phyloP scores from a whole-genome alignment of 2,113 vertebrate species.

The Gobio gobio region DNA sequence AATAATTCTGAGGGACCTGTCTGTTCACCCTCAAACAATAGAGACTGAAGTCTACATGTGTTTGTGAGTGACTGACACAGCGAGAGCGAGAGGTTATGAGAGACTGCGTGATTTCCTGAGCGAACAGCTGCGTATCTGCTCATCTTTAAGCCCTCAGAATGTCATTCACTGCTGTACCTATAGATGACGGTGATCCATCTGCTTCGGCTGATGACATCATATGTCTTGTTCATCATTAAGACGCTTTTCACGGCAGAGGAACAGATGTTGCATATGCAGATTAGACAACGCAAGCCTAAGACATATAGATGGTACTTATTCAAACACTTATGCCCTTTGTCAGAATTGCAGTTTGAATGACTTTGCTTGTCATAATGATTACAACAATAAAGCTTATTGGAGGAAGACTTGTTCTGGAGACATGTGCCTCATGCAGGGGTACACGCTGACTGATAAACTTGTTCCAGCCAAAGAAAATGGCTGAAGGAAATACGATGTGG shows the following conservation, averaged over 20 bases:
- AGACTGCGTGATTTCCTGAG: slow-evolving; percentile 44
- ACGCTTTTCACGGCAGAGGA: slow-evolving; percentile 41
- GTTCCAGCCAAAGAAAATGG: not conserved
- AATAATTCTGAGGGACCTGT: slow-evolving; percentile 41
- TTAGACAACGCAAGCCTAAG: slow-evolving; percentile 46
- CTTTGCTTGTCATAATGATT: slow-evolving; percentile 33
- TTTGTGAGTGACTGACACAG: slow-evolving; percentile 21
- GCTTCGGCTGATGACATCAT: slow-evolving; percentile 55
- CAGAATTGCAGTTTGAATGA: slow-evolving; percentile 44
- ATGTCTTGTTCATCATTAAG: slow-evolving; percentile 58
- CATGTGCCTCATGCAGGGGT: slow-evolving; percentile 8
- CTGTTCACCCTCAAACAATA: slow-evolving; percentile 34
- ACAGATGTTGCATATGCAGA: slow-evolving; percentile 58
- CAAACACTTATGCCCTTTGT: slow-evolving; percentile 37
- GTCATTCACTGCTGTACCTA: slow-evolving; percentile 58
- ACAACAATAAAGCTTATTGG: not conserved
- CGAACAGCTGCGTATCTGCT: slow-evolving; percentile 56
- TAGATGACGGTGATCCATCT: slow-evolving; percentile 58
- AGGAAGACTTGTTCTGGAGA: slow-evolving; percentile 13
- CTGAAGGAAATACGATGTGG: slow-evolving; percentile 2
- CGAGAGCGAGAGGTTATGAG: slow-evolving; percentile 13
- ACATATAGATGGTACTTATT: slow-evolving; percentile 41
- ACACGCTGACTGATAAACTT: slow-evolving; percentile 33
- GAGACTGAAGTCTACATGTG: not conserved
- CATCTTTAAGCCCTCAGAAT: slow-evolving; percentile 52